Conservation (phyloP, 2,888 invertebrate species). For the Tineola bisselliella region DNA sequence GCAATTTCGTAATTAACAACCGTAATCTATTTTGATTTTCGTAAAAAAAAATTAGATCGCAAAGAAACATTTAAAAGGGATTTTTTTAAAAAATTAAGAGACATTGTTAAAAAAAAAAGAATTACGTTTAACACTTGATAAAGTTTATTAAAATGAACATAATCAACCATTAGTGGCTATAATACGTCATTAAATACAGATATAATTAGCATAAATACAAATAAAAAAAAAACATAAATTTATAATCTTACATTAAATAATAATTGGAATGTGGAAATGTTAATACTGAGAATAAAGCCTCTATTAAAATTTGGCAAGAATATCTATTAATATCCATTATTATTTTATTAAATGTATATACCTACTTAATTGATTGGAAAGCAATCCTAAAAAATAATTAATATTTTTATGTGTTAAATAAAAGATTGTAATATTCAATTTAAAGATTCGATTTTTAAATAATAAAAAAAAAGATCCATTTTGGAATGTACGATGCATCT, state of each 20-base stretch:
- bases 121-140: neutral
- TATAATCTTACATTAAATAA: neutral
- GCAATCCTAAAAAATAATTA: too few relatives aligned
- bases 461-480: neutral
- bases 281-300: neutral
- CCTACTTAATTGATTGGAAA: too few relatives aligned
- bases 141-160: neutral
- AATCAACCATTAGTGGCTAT: neutral
- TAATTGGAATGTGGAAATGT: neutral
- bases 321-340: too few relatives aligned
- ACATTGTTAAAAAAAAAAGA: neutral
- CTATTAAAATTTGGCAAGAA: neutral
- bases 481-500: neutral
- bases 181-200: neutral
- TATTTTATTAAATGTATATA: too few relatives aligned
- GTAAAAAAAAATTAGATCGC: neutral
- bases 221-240: neutral
- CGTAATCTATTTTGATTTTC: neutral
- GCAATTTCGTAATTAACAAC: conserved; percentile 20
- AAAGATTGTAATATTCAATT: too few relatives aligned
- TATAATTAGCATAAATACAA: neutral
- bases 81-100: neutral
- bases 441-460: too few relatives aligned
- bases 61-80: neutral
- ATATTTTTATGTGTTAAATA: too few relatives aligned